Evolutionary conservation across 1,140 invertebrate genomes (phyloP).

Genomic region (Heterodera schachtii): DNA sequence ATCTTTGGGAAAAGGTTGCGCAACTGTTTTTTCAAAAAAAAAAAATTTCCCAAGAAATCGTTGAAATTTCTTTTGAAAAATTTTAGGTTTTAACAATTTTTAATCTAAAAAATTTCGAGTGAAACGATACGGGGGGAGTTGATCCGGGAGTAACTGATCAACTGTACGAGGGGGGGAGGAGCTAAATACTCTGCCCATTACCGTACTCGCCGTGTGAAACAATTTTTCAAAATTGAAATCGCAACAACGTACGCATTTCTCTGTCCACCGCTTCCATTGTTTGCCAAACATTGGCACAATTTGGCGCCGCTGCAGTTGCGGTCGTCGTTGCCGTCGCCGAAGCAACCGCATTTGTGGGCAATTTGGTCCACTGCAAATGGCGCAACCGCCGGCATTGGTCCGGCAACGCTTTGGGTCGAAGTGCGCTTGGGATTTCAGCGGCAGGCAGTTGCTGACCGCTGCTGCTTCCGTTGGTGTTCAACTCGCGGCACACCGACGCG

Average conservation of each 20-base stretch:
- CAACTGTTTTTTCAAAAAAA: too few species aligned
- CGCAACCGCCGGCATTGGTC: slow-evolving; percentile 49
- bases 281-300: slow-evolving; percentile 51
- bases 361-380: slow-evolving; percentile 49
- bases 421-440: slow-evolving; percentile 26
- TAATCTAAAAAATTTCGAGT: too few species aligned
- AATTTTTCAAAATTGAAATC: too few species aligned
- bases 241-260: slow-evolving; percentile 28
- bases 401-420: slow-evolving; percentile 37
- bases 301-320: slow-evolving; percentile 69
- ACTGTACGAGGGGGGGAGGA: too few species aligned
- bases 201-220: too few species aligned
- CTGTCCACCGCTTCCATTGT: slow-evolving; percentile 33
- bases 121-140: too few species aligned
- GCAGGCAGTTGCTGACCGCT: background rate
- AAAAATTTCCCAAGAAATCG: too few species aligned
- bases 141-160: too few species aligned
- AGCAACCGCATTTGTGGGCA: slow-evolving; percentile 76
- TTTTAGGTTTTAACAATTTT: background rate
- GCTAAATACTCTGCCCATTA: too few species aligned
- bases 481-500: background rate
- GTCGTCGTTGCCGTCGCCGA: slow-evolving; percentile 69
- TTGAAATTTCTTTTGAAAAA: background rate
- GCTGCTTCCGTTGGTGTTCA: background rate
- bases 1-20: too few species aligned